These are phyloP conservation scores for Pica pica DNA, from an alignment of 2,113 vertebrate genomes.

Conservation along the genomic window DNA sequence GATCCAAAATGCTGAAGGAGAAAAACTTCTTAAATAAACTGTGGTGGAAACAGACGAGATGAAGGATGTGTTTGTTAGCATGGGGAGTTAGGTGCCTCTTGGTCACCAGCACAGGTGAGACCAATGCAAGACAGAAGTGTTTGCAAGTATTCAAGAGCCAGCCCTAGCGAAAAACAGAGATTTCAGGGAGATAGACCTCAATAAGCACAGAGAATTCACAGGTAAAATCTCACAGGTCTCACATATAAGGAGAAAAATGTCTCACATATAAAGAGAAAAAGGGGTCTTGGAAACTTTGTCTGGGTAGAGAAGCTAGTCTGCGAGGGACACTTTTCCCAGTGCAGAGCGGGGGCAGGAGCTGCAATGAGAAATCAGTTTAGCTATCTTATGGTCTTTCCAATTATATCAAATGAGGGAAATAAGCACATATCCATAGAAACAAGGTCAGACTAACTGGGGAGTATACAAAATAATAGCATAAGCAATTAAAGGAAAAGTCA, in stretches of 20 bases:
- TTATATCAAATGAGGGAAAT: neutral
- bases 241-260: neutral
- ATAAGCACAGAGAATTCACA: neutral
- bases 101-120: neutral
- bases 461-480: neutral
- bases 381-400: neutral
- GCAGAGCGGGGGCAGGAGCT: neutral
- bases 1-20: neutral
- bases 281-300: neutral
- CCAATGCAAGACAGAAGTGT: neutral
- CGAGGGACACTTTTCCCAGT: neutral
- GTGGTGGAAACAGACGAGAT: neutral
- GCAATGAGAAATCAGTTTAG: neutral
- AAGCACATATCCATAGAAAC: neutral
- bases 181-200: neutral
- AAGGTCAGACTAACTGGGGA: neutral
- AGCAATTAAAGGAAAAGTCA: neutral
- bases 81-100: neutral
- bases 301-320: neutral
- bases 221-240: neutral
- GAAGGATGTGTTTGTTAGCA: neutral
- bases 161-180: neutral
- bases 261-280: neutral
- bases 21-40: neutral
- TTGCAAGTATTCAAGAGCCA: neutral